These are phyloP conservation scores for Brienomyrus longianalis DNA, from an alignment of 2,113 vertebrate species.

Conservation along the genomic window DNA sequence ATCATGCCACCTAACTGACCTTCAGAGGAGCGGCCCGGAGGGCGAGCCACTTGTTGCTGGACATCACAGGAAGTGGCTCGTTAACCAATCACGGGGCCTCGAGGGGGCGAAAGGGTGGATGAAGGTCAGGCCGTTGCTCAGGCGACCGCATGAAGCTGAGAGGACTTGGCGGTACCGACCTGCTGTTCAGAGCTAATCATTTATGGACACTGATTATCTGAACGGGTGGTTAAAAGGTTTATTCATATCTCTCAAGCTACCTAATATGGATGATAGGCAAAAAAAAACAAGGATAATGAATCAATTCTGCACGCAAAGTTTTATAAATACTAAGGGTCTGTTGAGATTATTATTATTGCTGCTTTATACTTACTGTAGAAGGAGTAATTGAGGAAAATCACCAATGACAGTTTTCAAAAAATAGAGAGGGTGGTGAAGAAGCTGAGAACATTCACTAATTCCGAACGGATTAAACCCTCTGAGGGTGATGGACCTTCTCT, in stretches of 20 bases:
- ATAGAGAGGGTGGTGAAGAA: neutral
- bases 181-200: neutral
- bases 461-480: neutral
- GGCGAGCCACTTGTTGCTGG: slow-evolving; percentile 48
- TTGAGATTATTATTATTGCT: neutral
- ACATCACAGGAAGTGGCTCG: slow-evolving; percentile 59
- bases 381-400: neutral
- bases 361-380: neutral
- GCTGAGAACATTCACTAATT: neutral
- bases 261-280: neutral
- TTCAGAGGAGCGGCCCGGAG: slow-evolving; percentile 53
- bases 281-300: neutral
- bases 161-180: slow-evolving; percentile 7
- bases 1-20: slow-evolving; percentile 47
- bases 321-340: neutral
- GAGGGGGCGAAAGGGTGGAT: slow-evolving; percentile 48
- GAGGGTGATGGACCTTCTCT: neutral
- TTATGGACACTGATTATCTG: slow-evolving; percentile 4
- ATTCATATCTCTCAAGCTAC: neutral
- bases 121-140: slow-evolving; percentile 47
- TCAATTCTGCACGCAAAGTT: neutral
- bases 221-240: neutral
- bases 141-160: slow-evolving; percentile 38
- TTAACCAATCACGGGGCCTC: slow-evolving; percentile 59
- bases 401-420: neutral